Base-by-base conservation (phyloP, 2,797 vertebrate species). In the Chelmon rostratus region DNA sequence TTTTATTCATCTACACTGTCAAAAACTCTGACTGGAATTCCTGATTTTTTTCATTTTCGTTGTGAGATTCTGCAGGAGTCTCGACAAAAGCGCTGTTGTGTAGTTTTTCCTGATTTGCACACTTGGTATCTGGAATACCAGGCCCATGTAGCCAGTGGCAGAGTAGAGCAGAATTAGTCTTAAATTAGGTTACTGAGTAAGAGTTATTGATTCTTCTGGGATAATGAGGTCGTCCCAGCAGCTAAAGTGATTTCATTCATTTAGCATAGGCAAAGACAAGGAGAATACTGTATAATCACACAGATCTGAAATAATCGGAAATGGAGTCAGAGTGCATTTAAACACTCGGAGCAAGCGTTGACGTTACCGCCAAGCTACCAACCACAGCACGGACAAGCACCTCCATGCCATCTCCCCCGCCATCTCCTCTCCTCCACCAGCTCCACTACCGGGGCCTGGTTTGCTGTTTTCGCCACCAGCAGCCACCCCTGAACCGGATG, bases 121-220 rank as follows among this genome's bases (percentile, higher is more conserved):
- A 63, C 19, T 69, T 81, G 42, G 5, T 19, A 72, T 83, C 49
- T 87, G 49, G 52, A 68, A 63, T 75, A 58, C 40, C 35, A 63
- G 33, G 15, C 5, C 3, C 0, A 11, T 73, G 53, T 59, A 44
- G 50, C 77, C 66, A 47, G 8, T 23, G 61, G 75, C 78, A 69
- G 35, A 42, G 35, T 15, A 59, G 52, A 67, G 47, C 23, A 38
- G 46, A 64, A 72, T 76, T 64, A 49, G 33, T 78, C 54, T 84
- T 33, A 63, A 56, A 83, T 82, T 73, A 73, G 21, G 61, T 69
- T 64, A 79, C 37, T 78, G 61, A 78, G 37, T 73, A 65, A 52
- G 42, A 70, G 38, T 25, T 82, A 82, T 78, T 75, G 80, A 85
- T 81, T 74, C 15, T 53, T 64, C 52, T 37, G 4, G 28, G 57